Evolutionary conservation across 92 coral and sea anemone species (phyloP), one percentile per base, ranked within the genome.

Genomic region (Epizoanthus rinbou): DNA sequence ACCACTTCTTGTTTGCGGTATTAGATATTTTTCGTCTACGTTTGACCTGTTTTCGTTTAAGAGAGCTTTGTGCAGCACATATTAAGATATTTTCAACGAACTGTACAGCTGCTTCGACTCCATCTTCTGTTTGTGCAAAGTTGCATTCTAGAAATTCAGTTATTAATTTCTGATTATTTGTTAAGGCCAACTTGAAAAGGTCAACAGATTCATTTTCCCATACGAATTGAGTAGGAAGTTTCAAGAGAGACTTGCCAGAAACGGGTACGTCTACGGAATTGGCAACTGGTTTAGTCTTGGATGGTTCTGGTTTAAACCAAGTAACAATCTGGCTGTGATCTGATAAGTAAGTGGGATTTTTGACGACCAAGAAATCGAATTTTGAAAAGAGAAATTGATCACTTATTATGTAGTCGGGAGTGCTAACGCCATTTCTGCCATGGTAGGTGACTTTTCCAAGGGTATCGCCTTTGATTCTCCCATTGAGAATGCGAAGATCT

Each of bases 401-500:
- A 71, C 80, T 35, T 35, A 87, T 84, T 18, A 83, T 19, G 79
- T 84, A 87, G 23, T 84, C 80, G 35, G 85, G 52, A 66, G 70
- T 78, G 18, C 85, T 84, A 50, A 76, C 62, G 41, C 90, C 87
- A 33, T 74, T 64, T 63, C 11, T 62, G 4, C 90, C 78, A 50
- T 82, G 86, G 53, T 70, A 82, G 7, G 87, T 87, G 8, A 66
- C 7, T 39, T 73, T 81, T 25, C 83, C 90, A 18, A 85, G 72
- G 43, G 88, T 65, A 52, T 86, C 91, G 3, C 91, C 91, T 53
- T 66, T 87, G 25, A 60, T 76, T 87, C 88, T 58, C 4, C 91
- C 88, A 78, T 88, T 84, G 5, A 88, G 69, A 56, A 84, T 84
- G 13, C 88, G 81, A 14, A 88, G 79, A 57, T 85, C 89, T 10